Evolutionary conservation across 2,797 vertebrate genomes (phyloP).

Genomic region (Pitangus sulphuratus): DNA sequence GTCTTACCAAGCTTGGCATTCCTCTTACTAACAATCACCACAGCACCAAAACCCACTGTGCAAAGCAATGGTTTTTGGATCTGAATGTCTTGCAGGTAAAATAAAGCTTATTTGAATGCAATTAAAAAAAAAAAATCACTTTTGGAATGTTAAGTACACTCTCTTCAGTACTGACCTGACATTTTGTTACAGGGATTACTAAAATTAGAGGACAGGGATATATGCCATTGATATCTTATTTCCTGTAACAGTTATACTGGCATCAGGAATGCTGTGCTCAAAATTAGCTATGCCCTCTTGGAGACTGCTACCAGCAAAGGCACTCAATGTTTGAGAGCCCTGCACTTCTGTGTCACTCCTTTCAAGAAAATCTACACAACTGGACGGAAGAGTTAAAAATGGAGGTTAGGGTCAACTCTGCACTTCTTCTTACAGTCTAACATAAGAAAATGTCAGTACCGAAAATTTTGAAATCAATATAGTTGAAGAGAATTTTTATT

Average conservation of each 20-base stretch:
- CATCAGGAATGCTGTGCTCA: slow-evolving; percentile 43
- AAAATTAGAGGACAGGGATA: slow-evolving; percentile 74
- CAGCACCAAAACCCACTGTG: background rate
- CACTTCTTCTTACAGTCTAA: background rate
- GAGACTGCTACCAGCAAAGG: background rate
- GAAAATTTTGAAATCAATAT: background rate
- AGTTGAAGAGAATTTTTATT: background rate
- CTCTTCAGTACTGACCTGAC: background rate
- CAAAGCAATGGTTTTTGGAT: background rate
- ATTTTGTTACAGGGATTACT: slow-evolving; percentile 52
- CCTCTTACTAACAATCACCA: slow-evolving; percentile 4
- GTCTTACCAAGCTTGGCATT: background rate
- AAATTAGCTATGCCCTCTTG: slow-evolving; percentile 50
- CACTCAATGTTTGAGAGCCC: background rate
- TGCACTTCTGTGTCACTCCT: background rate
- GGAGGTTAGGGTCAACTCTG: background rate
- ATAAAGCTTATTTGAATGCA: background rate
- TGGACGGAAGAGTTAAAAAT: background rate
- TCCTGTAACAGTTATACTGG: slow-evolving; percentile 39
- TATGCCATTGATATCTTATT: slow-evolving; percentile 69
- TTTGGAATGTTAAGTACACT: background rate
- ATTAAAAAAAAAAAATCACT: background rate
- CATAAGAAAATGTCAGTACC: too few relatives aligned
- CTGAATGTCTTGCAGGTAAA: background rate
- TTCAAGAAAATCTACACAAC: background rate